A percentile compares a stretch with the other conserved stretches of the same genome.
phyloP scores from a whole-genome alignment of 2,888 invertebrate species.

The Monoplex corrugatus region DNA sequence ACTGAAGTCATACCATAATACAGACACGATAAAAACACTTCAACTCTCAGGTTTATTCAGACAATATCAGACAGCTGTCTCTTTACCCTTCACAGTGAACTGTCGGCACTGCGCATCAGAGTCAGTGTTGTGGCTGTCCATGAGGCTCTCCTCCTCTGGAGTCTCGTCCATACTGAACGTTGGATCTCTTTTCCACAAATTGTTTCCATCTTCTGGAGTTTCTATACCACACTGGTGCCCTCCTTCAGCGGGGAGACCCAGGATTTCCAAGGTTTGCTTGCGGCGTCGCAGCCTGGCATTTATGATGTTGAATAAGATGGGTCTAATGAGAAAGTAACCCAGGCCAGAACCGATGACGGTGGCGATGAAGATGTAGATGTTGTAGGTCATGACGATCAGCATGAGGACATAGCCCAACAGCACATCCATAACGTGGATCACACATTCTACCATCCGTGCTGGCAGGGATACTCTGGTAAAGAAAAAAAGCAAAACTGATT shows the following conservation, averaged over 20 bases:
- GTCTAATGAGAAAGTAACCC: slow-evolving; percentile 50
- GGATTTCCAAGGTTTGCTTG: not conserved
- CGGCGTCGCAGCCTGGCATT: not conserved
- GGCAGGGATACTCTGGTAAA: not conserved
- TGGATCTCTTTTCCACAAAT: not conserved
- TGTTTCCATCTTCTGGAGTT: not conserved
- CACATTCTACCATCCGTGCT: not conserved
- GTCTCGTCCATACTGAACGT: not conserved
- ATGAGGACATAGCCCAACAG: slow-evolving; percentile 50
- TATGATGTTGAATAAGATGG: not conserved
- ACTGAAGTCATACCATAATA: not conserved
- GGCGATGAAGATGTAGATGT: slow-evolving; percentile 49
- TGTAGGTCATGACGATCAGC: slow-evolving; percentile 52
- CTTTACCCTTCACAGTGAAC: slow-evolving; percentile 26
- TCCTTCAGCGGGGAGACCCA: not conserved
- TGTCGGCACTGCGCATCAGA: slow-evolving; percentile 1
- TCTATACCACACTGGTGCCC: too few species aligned
- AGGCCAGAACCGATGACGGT: slow-evolving; percentile 45
- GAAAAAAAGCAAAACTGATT: too few species aligned
- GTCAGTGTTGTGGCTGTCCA: not conserved
- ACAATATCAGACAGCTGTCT: not conserved
- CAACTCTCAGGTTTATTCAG: not conserved
- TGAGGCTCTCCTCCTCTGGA: not conserved
- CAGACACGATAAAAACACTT: not conserved
- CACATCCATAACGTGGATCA: slow-evolving; percentile 36